Conservation (phyloP, 2,797 vertebrate genomes). For the Sandelia bainsii region DNA sequence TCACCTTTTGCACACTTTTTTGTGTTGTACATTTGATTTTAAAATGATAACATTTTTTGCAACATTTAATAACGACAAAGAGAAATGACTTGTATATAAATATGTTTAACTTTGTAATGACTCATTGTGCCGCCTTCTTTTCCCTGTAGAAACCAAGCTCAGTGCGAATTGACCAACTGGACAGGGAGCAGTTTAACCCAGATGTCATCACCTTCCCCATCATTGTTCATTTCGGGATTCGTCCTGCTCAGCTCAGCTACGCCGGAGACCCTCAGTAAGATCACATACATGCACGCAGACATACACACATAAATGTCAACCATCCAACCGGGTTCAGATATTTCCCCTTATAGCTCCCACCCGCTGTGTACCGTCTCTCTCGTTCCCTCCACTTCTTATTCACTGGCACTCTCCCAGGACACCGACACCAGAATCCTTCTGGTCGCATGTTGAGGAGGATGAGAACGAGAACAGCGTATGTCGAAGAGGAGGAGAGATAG, state of each 20-base stretch:
- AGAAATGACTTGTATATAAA: background rate
- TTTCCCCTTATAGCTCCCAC: background rate
- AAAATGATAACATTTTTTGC: background rate
- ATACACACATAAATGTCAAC: constrained; percentile 13
- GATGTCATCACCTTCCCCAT: constrained; percentile 99
- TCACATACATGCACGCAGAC: background rate
- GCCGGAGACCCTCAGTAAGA: constrained; percentile 99
- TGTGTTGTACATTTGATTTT: background rate
- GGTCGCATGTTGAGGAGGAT: constrained; percentile 15
- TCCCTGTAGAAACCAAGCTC: constrained; percentile 94
- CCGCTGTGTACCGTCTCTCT: constrained; percentile 7
- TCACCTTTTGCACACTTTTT: too few species aligned
- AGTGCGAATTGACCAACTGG: constrained; percentile 98
- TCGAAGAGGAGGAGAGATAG: constrained; percentile 17
- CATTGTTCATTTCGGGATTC: constrained; percentile 98
- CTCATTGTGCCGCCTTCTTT: constrained; percentile 9
- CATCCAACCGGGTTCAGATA: background rate
- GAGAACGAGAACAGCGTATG: constrained; percentile 31
- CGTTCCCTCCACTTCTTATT: constrained; percentile 32
- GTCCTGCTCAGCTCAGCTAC: constrained; percentile 98
- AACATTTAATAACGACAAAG: too few species aligned
- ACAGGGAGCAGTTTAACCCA: constrained; percentile 97
- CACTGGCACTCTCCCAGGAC: constrained; percentile 39
- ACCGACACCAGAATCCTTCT: background rate
- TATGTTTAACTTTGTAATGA: constrained; percentile 17